phyloP scores from a whole-genome alignment of 2,113 vertebrate species.

The Lampris incognitus region DNA sequence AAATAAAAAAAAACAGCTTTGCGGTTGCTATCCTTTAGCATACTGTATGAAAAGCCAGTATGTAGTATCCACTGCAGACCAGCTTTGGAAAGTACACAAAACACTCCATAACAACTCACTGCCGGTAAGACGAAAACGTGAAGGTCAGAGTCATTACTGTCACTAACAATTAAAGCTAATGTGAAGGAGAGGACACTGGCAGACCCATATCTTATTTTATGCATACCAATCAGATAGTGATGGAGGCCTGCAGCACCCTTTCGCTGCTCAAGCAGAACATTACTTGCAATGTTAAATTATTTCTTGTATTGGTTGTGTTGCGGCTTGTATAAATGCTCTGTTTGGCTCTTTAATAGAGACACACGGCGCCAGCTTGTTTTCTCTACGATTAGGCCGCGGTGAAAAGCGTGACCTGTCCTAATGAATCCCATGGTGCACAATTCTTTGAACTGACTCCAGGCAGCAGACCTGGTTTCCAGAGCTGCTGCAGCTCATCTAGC shows the following conservation, averaged over 20 bases:
- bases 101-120: constrained; percentile 51
- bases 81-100: constrained; percentile 41
- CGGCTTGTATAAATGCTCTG: constrained; percentile 61
- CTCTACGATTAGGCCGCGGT: constrained; percentile 56
- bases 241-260: constrained; percentile 51
- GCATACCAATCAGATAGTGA: constrained; percentile 71
- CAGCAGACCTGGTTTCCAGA: constrained; percentile 28
- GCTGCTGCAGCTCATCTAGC: constrained; percentile 44
- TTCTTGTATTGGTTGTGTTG: constrained; percentile 65
- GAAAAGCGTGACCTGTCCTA: constrained; percentile 62
- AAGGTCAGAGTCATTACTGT: constrained; percentile 77
- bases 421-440: constrained; percentile 59
- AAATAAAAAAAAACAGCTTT: background rate
- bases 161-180: constrained; percentile 69
- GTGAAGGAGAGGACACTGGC: constrained; percentile 68
- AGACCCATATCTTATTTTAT: constrained; percentile 65
- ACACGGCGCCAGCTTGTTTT: constrained; percentile 43
- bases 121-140: constrained; percentile 10
- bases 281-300: constrained; percentile 65
- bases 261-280: constrained; percentile 73
- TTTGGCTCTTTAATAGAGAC: constrained; percentile 68
- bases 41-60: background rate
- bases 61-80: constrained; percentile 6
- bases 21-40: constrained; percentile 31
- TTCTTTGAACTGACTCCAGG: constrained; percentile 39